Percentiles rank a stretch among this genome's conserved stretches.
phyloP scores from a whole-genome alignment of 2,888 invertebrate species.

The Podotricha telesiphe region DNA sequence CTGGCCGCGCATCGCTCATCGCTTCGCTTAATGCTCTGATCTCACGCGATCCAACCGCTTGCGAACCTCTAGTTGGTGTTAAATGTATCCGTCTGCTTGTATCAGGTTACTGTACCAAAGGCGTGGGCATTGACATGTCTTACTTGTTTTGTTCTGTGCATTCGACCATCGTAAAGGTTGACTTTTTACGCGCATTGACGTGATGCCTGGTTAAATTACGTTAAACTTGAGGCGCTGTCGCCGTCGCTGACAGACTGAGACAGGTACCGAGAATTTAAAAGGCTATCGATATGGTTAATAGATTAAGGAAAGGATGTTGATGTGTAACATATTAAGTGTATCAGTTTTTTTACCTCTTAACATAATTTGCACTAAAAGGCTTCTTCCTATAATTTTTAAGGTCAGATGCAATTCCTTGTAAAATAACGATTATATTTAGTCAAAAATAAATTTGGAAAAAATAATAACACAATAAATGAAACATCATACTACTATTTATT shows the following conservation, averaged over 20 bases:
- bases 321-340: conserved; percentile 35
- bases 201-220: conserved; percentile 71
- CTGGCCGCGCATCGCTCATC: conserved; percentile 55
- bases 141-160: conserved; percentile 81
- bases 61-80: conserved; percentile 71
- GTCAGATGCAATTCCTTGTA: conserved; percentile 26
- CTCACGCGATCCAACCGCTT: conserved; percentile 55
- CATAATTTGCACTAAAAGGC: conserved; percentile 26
- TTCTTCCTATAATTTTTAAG: conserved; percentile 28
- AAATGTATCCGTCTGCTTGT: conserved; percentile 79
- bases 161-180: conserved; percentile 76
- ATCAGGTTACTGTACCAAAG: conserved; percentile 80
- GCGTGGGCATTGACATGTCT: conserved; percentile 83
- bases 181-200: conserved; percentile 78
- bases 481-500: neutral
- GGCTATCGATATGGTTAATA: conserved; percentile 41
- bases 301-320: conserved; percentile 38
- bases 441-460: neutral
- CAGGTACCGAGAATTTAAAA: conserved; percentile 49
- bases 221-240: conserved; percentile 71
- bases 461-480: neutral
- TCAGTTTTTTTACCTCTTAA: conserved; percentile 24
- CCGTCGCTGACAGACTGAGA: conserved; percentile 58
- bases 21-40: conserved; percentile 54
- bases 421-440: neutral